Evolutionary conservation across 37 sponge, comb jelly and placozoan genomes (phyloP).

Genomic region (Cliona cf. orientalis): DNA sequence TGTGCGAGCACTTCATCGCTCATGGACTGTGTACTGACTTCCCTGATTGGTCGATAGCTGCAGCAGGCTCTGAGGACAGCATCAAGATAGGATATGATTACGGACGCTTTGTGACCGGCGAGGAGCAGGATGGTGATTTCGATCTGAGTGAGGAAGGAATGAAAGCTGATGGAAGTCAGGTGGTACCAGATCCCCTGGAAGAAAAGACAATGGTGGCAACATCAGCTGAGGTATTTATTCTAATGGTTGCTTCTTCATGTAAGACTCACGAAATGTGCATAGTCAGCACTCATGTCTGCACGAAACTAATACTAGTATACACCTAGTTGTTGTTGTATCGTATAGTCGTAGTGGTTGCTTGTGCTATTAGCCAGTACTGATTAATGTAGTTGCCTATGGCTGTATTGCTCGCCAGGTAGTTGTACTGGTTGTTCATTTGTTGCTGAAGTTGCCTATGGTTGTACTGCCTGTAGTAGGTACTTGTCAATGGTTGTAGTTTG

Average conservation of each 20-base stretch:
- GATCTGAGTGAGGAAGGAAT: slow-evolving; percentile 16
- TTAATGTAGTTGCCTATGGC: no score
- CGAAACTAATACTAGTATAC: no score
- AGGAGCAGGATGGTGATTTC: slow-evolving; percentile 42
- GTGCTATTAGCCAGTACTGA: no score
- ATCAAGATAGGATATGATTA: slow-evolving; percentile 56
- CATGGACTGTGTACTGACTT: slow-evolving; percentile 47
- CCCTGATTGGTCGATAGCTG: slow-evolving; percentile 58
- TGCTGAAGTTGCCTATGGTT: no score
- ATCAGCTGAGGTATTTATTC: slow-evolving; percentile 45
- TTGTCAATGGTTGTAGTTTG: no score
- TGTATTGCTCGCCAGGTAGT: no score
- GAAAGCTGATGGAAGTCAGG: slow-evolving; percentile 3
- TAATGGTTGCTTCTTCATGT: slow-evolving; percentile 1
- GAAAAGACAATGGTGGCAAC: slow-evolving; percentile 44
- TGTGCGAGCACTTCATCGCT: slow-evolving; percentile 52
- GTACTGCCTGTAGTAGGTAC: no score
- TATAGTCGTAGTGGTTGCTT: no score
- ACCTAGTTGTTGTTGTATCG: no score
- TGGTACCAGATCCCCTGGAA: slow-evolving; percentile 39
- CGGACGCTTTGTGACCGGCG: slow-evolving; percentile 51
- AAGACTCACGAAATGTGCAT: no score
- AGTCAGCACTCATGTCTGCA: no score
- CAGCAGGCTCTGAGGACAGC: slow-evolving; percentile 36
- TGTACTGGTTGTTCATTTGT: no score